Evolutionary conservation across 1,140 invertebrate genomes (phyloP), one percentile per base, ranked within the genome.

Genomic region (Drosophila sucinea): DNA sequence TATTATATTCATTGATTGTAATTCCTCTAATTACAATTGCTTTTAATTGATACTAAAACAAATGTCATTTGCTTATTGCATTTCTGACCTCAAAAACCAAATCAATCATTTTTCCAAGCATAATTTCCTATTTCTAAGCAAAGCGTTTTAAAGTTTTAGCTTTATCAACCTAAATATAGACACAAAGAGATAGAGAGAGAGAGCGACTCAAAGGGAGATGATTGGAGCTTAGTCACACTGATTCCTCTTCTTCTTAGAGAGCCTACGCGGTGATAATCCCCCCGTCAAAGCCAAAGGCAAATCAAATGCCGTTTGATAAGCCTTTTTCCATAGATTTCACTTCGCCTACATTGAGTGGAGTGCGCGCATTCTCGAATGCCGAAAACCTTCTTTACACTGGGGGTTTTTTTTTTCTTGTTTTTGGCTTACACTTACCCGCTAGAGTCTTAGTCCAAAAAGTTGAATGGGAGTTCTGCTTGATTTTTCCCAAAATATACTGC

Each of bases 1-100:
- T 27, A 51, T 51, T 51, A 51, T 51, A 0, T 41, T 11, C 3
- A 41, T 41, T 41, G 40, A 41, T 41, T 17, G 11, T n/a, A 3
- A 8, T 27, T 8, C 7, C 44, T 51, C 25, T 10, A 51, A 27
- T 27, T 51, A 51, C 8, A 51, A 51, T 51, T 51, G 6, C 1
- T 51, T 51, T 51, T 51, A 51, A 51, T 51, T 51, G 44, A 51
- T n/a, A 51, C 25, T 51, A 51, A 51, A 51, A 51, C 2, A 38
- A 38, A 38, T 3, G 30, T 51, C 8, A 10, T 27, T 23, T 27
- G 44, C 44, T 51, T 51, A 51, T 51, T 51, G 44, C 44, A 47
- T 51, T 51, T 8, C 23, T 51, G 44, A 51, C 44, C 44, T 51
- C n/a, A 51, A 25, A 17, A 7, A 47, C n/a, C 17, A 4, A 51